These are phyloP conservation scores for Epistrophella euchroma DNA, from an alignment of 2,888 invertebrate genomes.

Conservation along the genomic window DNA sequence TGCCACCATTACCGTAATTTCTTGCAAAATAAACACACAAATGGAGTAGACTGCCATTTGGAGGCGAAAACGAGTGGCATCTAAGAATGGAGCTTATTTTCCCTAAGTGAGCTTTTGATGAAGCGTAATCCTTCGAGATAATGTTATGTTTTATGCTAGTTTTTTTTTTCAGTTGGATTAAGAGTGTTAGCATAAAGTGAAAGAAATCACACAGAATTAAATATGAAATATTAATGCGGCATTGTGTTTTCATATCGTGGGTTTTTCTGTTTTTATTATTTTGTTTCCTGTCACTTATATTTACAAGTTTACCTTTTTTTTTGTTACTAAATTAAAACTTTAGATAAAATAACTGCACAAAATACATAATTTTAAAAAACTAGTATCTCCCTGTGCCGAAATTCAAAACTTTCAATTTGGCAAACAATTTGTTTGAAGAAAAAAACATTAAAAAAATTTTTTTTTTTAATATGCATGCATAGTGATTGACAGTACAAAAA, in stretches of 20 bases:
- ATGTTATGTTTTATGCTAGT: conserved; percentile 47
- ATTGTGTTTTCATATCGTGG: not conserved
- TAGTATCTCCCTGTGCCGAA: too few relatives aligned
- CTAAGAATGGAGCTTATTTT: conserved; percentile 50
- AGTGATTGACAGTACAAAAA: too few relatives aligned
- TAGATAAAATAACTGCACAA: too few relatives aligned
- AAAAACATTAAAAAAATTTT: too few relatives aligned
- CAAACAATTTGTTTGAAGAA: too few relatives aligned
- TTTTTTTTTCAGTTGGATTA: conserved; percentile 56
- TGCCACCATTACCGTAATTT: conserved; percentile 56
- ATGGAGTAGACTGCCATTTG: conserved; percentile 46
- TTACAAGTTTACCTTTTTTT: too few relatives aligned
- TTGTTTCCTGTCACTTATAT: too few relatives aligned
- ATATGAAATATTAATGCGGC: conserved; percentile 16
- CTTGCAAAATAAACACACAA: conserved; percentile 57
- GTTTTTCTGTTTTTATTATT: not conserved
- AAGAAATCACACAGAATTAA: conserved; percentile 16
- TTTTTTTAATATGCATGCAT: too few relatives aligned
- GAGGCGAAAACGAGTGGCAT: conserved; percentile 33
- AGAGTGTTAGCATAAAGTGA: conserved; percentile 28
- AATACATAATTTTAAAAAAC: too few relatives aligned
- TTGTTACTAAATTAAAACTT: too few relatives aligned
- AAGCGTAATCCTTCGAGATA: conserved; percentile 46
- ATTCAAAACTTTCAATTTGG: too few relatives aligned
- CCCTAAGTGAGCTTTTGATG: conserved; percentile 63